Conservation (phyloP, 2,113 vertebrate species). For the Psilopogon haemacephalus region DNA sequence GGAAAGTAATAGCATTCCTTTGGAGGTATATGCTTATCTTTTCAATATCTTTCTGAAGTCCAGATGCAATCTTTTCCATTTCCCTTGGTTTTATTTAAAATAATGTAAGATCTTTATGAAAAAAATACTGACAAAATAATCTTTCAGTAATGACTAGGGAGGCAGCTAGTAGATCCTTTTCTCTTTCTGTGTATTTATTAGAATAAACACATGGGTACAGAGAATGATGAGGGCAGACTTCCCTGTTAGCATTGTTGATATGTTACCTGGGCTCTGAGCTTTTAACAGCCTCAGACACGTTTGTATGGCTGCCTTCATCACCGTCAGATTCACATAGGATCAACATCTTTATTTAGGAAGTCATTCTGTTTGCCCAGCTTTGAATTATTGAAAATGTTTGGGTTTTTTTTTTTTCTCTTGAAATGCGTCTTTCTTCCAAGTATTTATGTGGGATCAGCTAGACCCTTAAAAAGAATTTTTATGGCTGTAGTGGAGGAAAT, state of each 20-base stretch:
- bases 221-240: background rate
- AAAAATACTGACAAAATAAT: background rate
- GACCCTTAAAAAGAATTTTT: background rate
- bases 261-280: background rate
- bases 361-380: background rate
- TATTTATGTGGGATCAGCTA: background rate
- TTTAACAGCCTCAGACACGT: background rate
- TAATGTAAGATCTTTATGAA: background rate
- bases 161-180: background rate
- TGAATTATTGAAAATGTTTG: background rate
- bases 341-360: background rate
- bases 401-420: background rate
- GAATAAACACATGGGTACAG: background rate
- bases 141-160: background rate
- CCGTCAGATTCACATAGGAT: background rate
- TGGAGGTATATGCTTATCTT: background rate
- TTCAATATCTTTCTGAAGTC: background rate
- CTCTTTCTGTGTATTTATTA: background rate
- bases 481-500: background rate
- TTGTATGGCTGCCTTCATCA: background rate
- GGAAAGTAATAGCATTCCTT: background rate
- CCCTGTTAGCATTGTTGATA: background rate
- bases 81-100: constrained; percentile 12
- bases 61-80: background rate
- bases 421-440: background rate